A percentile compares a stretch with the other conserved stretches of the same genome.
These are phyloP conservation scores for Papio anubis DNA, from an alignment of 2,113 vertebrate species.

Conservation along the genomic window DNA sequence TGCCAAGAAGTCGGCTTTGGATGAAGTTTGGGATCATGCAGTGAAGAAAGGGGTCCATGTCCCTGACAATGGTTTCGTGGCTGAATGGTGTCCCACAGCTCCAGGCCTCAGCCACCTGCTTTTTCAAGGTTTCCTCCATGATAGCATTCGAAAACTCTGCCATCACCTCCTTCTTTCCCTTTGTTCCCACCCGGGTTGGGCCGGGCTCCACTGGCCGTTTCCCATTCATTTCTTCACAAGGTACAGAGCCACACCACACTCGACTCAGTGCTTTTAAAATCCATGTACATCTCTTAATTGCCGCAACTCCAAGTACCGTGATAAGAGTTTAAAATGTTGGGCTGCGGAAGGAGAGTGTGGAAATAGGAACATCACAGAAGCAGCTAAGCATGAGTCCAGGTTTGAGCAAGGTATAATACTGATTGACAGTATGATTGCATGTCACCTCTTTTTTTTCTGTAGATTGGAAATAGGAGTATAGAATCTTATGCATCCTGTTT, in stretches of 20 bases:
- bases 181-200: not conserved
- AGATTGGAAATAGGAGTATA: not conserved
- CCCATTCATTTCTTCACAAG: constrained; percentile 60
- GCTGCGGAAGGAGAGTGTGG: not conserved
- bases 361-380: not conserved
- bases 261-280: not conserved
- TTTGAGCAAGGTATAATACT: not conserved
- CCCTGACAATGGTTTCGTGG: constrained; percentile 59
- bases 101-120: constrained; percentile 87
- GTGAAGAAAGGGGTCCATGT: no score
- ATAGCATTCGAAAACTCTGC: constrained; percentile 80
- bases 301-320: not conserved
- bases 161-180: constrained; percentile 77
- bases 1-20: no score
- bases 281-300: not conserved
- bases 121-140: constrained; percentile 82
- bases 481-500: not conserved
- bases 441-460: not conserved
- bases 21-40: no score
- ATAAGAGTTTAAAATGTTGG: not conserved
- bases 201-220: not conserved
- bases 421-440: not conserved
- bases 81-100: constrained; percentile 73
- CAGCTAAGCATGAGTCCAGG: not conserved
- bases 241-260: not conserved